A percentile compares a stretch with the other conserved stretches of the same genome.
These are phyloP conservation scores for Elephantulus edwardii DNA, from an alignment of 2,113 vertebrate species.

Conservation along the genomic window DNA sequence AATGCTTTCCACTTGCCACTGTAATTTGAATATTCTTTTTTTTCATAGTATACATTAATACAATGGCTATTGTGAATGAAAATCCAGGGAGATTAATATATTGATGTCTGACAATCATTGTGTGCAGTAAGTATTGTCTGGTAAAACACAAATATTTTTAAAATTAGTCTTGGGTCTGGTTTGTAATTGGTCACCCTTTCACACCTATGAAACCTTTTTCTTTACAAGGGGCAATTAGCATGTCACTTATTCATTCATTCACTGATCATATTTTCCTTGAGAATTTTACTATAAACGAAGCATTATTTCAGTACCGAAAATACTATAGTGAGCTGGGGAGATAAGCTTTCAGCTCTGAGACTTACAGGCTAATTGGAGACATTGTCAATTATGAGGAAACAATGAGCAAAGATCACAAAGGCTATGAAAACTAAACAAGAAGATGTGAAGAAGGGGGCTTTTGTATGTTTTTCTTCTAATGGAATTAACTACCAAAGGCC, in stretches of 20 bases:
- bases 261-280: neutral
- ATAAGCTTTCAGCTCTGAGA: neutral
- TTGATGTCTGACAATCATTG: neutral
- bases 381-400: neutral
- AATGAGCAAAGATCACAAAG: conserved; percentile 8
- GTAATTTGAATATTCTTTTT: neutral
- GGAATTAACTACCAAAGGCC: neutral
- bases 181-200: neutral
- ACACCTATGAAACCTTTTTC: neutral
- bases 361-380: neutral
- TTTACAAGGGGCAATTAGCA: conserved; percentile 1
- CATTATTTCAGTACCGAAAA: neutral
- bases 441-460: neutral
- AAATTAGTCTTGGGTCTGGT: conserved; percentile 6
- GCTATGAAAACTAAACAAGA: neutral
- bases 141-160: neutral
- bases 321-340: neutral
- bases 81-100: conserved; percentile 22
- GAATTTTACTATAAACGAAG: neutral
- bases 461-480: neutral
- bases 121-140: neutral
- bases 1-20: neutral
- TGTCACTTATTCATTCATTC: conserved; percentile 16
- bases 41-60: neutral
- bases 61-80: neutral